Conservation (phyloP, 2,888 invertebrate species). For the Stegana nigrithorax region DNA sequence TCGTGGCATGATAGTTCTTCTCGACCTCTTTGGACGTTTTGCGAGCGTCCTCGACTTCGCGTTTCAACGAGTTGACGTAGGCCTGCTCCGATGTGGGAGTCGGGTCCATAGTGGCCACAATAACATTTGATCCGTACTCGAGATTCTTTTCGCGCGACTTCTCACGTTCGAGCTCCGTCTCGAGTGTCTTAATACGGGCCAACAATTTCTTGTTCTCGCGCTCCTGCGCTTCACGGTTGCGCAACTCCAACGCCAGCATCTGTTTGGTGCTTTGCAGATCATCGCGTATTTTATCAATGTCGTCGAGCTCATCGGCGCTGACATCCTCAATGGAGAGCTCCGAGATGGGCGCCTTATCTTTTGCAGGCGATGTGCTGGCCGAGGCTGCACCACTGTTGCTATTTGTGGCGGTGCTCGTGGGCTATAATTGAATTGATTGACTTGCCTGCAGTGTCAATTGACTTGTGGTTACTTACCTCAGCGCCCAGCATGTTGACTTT, state of each 20-base stretch:
- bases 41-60: slow-evolving; percentile 81
- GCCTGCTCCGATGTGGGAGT: slow-evolving; percentile 73
- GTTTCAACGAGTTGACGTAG: slow-evolving; percentile 76
- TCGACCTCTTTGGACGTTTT: slow-evolving; percentile 84
- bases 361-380: too few species aligned
- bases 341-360: too few species aligned
- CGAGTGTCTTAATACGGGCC: slow-evolving; percentile 82
- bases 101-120: slow-evolving; percentile 61
- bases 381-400: slow-evolving; percentile 24
- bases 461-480: slow-evolving; percentile 20
- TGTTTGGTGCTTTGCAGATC: slow-evolving; percentile 93
- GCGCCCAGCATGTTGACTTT: slow-evolving; percentile 70
- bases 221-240: slow-evolving; percentile 86
- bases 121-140: slow-evolving; percentile 61
- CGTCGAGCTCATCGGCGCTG: slow-evolving; percentile 88
- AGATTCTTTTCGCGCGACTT: slow-evolving; percentile 67
- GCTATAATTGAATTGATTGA: slow-evolving; percentile 20
- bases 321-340: slow-evolving; percentile 72
- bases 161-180: slow-evolving; percentile 83
- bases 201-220: slow-evolving; percentile 87
- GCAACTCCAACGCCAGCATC: slow-evolving; percentile 85
- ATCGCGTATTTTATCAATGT: slow-evolving; percentile 90
- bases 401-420: slow-evolving; percentile 25
- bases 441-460: background rate
- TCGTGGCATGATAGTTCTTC: slow-evolving; percentile 80